phyloP scores from a whole-genome alignment of 1,140 invertebrate genomes.

The Physella acuta region DNA sequence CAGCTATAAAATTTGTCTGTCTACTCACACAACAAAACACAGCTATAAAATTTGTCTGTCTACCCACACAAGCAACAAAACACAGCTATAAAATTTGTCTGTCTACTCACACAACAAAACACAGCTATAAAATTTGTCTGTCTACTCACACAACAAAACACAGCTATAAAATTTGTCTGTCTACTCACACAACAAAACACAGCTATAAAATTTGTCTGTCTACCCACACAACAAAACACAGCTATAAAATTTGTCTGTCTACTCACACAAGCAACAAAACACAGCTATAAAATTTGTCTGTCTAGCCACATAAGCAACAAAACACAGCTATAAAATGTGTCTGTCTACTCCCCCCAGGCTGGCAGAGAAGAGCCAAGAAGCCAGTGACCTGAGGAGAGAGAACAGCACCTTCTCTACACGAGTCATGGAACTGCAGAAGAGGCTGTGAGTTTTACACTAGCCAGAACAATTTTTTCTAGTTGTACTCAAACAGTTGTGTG shows the following conservation, averaged over 20 bases:
- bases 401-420: constrained; percentile 39
- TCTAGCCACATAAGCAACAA: not conserved
- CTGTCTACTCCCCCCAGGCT: constrained; percentile 22
- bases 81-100: not conserved
- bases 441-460: constrained; percentile 32
- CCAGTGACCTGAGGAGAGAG: constrained; percentile 40
- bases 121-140: no score
- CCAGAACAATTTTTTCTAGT: not conserved
- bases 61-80: no score
- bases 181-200: no score
- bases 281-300: not conserved
- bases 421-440: constrained; percentile 41
- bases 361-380: constrained; percentile 26
- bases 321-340: not conserved
- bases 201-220: not conserved
- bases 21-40: no score
- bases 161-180: no score
- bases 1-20: not conserved
- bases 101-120: not conserved
- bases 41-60: no score
- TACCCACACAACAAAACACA: no score
- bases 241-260: not conserved
- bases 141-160: no score
- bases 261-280: not conserved
- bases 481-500: no score